Evolutionary conservation across 2,113 vertebrate genomes (phyloP).

Genomic region (Echinops telfairi): DNA sequence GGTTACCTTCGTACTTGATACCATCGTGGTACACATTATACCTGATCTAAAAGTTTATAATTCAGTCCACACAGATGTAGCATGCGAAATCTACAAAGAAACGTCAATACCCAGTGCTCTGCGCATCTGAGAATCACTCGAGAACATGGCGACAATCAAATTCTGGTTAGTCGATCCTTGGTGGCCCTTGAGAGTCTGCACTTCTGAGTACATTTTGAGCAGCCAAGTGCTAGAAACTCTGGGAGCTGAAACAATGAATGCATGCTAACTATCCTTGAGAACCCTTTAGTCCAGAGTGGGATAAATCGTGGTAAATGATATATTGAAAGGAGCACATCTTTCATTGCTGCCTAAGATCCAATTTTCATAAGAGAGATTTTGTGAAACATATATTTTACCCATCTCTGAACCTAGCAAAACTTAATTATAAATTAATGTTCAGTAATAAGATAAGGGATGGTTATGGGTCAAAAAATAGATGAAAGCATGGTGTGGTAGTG

Average conservation of each 20-base stretch:
- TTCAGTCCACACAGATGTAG: constrained; percentile 4
- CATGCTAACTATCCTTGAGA: background rate
- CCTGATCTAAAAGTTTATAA: constrained; percentile 13
- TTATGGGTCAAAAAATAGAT: background rate
- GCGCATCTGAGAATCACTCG: background rate
- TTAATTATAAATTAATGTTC: constrained; percentile 16
- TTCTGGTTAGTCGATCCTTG: background rate
- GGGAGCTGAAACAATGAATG: constrained; percentile 9
- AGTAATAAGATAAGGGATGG: background rate
- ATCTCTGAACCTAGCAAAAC: background rate
- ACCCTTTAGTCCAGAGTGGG: constrained; percentile 13
- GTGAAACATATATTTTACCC: background rate
- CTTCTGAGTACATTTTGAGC: constrained; percentile 5
- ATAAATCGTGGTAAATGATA: constrained; percentile 32
- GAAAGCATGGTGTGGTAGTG: background rate
- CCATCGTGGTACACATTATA: background rate
- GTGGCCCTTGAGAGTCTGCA: background rate
- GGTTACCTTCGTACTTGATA: constrained; percentile 16
- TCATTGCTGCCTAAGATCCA: constrained; percentile 47
- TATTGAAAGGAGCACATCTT: background rate
- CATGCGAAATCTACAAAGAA: constrained; percentile 9
- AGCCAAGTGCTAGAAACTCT: background rate
- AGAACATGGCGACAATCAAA: constrained; percentile 42
- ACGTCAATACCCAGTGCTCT: background rate
- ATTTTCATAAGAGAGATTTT: background rate